Conservation (phyloP, 2,888 invertebrate genomes). For the Abscondita cerata region DNA sequence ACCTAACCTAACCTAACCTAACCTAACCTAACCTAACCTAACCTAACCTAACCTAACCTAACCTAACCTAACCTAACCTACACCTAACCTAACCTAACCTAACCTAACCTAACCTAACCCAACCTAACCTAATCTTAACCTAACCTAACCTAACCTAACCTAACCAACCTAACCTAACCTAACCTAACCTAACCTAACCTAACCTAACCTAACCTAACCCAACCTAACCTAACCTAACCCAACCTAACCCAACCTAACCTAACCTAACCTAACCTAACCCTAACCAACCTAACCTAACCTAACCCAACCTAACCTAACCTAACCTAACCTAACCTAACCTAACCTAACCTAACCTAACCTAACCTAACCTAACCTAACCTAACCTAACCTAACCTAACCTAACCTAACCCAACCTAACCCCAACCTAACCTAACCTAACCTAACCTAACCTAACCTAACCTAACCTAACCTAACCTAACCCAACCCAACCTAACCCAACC, state of each 20-base stretch:
- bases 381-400: conserved; percentile 31
- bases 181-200: conserved; percentile 10
- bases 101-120: conserved; percentile 23
- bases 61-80: conserved; percentile 35
- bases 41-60: conserved; percentile 36
- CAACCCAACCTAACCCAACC: conserved; percentile 28
- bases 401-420: conserved; percentile 31
- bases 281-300: conserved; percentile 5
- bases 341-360: conserved; percentile 21
- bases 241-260: conserved; percentile 22
- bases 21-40: conserved; percentile 37
- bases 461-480: conserved; percentile 30
- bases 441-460: conserved; percentile 30
- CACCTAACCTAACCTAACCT: conserved; percentile 32
- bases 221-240: conserved; percentile 30
- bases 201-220: conserved; percentile 22
- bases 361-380: conserved; percentile 33
- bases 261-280: conserved; percentile 33
- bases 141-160: conserved; percentile 4
- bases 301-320: conserved; percentile 1
- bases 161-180: conserved; percentile 23
- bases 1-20: conserved; percentile 37
- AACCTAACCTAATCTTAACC: conserved; percentile 19
- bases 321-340: conserved; percentile 13
- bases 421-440: conserved; percentile 35